phyloP scores from a whole-genome alignment of 2,888 invertebrate genomes.

The Hoplodrina ambigua region DNA sequence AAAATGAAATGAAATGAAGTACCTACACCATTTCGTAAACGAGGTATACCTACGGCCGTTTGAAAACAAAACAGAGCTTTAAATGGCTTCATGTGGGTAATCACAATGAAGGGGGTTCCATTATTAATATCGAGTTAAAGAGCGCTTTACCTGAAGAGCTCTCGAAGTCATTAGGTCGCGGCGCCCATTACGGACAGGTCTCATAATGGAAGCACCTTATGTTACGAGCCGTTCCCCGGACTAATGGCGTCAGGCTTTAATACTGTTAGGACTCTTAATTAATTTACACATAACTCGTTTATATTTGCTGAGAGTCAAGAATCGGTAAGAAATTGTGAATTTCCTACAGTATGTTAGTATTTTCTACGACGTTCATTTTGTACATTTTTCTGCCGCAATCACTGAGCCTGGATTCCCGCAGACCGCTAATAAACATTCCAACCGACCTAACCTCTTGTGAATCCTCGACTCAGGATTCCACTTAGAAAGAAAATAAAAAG shows the following conservation, averaged over 20 bases:
- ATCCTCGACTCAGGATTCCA: constrained; percentile 42
- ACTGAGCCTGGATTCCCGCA: constrained; percentile 30
- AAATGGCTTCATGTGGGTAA: constrained; percentile 58
- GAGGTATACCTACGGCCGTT: constrained; percentile 1
- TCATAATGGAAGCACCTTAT: constrained; percentile 80
- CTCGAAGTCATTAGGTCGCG: constrained; percentile 78
- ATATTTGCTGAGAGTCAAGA: constrained; percentile 37
- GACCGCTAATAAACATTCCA: constrained; percentile 59
- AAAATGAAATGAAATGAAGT: constrained; percentile 12
- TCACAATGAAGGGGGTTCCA: constrained; percentile 72
- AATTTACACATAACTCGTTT: constrained; percentile 70
- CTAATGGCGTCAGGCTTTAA: constrained; percentile 76
- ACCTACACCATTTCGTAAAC: constrained; percentile 19
- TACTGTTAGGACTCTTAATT: constrained; percentile 77
- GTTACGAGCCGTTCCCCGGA: constrained; percentile 71
- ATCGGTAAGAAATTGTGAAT: constrained; percentile 15
- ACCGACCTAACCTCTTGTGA: constrained; percentile 48
- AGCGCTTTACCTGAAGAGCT: constrained; percentile 78
- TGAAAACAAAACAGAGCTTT: constrained; percentile 43
- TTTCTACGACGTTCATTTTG: constrained; percentile 21
- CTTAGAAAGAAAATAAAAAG: constrained; percentile 56
- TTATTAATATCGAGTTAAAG: constrained; percentile 81
- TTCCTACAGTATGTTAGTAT: constrained; percentile 1
- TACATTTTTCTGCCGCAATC: constrained; percentile 32
- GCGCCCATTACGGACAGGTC: constrained; percentile 75